phyloP scores from a whole-genome alignment of 2,888 invertebrate genomes.

The Syrphus vitripennis region DNA sequence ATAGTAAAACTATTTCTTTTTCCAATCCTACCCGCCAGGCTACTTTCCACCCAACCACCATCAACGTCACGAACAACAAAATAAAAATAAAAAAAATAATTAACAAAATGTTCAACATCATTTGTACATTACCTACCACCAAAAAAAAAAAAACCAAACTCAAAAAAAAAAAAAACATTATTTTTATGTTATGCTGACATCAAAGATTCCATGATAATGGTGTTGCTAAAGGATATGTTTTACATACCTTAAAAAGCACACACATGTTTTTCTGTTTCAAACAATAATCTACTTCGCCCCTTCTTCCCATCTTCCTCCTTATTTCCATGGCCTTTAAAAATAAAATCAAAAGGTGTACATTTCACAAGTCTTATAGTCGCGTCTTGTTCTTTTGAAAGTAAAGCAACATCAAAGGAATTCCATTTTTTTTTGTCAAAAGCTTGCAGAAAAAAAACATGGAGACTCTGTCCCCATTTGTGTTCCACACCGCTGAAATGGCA shows the following conservation, averaged over 20 bases:
- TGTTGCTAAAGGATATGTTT: slow-evolving; percentile 9
- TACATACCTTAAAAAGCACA: background rate
- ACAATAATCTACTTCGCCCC: too few relatives aligned
- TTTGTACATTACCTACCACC: background rate
- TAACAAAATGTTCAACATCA: slow-evolving; percentile 6
- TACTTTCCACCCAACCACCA: too few relatives aligned
- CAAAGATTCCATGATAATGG: slow-evolving; percentile 4
- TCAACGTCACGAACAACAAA: background rate
- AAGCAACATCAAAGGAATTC: background rate
- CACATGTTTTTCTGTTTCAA: background rate
- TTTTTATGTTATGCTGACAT: background rate
- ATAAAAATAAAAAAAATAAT: background rate
- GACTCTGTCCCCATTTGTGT: background rate
- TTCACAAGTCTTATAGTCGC: background rate
- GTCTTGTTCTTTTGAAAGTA: background rate
- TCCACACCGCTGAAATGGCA: background rate
- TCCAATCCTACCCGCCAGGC: too few relatives aligned
- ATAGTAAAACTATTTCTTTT: too few relatives aligned
- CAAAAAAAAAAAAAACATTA: too few relatives aligned
- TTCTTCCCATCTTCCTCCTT: background rate
- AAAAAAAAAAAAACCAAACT: too few relatives aligned
- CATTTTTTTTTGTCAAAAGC: background rate
- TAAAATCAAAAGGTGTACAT: slow-evolving; percentile 1
- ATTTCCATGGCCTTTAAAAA: background rate
- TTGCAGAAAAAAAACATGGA: background rate